phyloP scores from a whole-genome alignment of 2,797 vertebrate species.

The Trematomus bernacchii region DNA sequence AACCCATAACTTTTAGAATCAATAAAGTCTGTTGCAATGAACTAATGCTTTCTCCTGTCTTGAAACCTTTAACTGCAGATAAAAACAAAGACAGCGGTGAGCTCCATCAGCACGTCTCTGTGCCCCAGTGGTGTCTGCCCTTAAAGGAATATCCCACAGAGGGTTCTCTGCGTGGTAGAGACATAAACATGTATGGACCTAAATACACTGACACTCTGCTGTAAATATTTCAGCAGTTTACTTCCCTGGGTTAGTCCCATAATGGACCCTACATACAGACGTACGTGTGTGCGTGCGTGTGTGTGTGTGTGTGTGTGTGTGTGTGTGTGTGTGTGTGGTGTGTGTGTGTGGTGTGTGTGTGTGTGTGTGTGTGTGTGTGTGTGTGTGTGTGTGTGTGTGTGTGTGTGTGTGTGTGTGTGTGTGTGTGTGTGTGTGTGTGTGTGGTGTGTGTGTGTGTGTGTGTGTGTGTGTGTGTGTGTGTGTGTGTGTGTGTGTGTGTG shows the following conservation, averaged over 20 bases:
- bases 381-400: neutral
- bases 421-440: neutral
- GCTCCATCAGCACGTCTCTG: conserved; percentile 9
- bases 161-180: conserved; percentile 17
- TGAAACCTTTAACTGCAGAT: neutral
- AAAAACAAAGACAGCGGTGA: conserved; percentile 13
- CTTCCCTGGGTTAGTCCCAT: neutral
- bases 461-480: neutral
- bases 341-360: neutral
- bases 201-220: conserved; percentile 16
- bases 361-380: neutral
- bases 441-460: neutral
- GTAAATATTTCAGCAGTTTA: conserved; percentile 45
- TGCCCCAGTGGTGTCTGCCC: conserved; percentile 19
- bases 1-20: neutral
- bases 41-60: neutral
- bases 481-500: neutral
- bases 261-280: conserved; percentile 18
- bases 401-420: no score
- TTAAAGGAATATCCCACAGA: conserved; percentile 28
- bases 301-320: no score
- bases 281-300: no score
- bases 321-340: neutral
- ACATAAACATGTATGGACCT: conserved; percentile 18
- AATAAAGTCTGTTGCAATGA: neutral